Conservation (phyloP, 37 sponge, comb jelly and placozoan species). For the Aplysina aerophoba region DNA sequence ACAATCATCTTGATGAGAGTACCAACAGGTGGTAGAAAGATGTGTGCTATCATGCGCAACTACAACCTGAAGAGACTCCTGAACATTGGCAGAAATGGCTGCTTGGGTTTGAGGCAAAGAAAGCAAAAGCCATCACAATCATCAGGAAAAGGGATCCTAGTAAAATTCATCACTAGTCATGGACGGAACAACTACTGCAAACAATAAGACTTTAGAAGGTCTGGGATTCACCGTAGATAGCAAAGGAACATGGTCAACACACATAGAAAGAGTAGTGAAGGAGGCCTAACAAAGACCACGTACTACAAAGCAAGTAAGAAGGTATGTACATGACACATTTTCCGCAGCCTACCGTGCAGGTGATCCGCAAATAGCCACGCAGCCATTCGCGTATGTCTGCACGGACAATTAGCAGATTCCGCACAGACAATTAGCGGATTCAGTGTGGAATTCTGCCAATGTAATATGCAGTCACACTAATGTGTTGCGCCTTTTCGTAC, state of each 20-base stretch:
- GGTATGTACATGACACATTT: no score
- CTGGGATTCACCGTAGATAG: constrained; percentile 24
- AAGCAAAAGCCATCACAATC: constrained; percentile 29
- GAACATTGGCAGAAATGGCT: constrained; percentile 18
- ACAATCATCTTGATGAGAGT: constrained; percentile 18
- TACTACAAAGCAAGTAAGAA: neutral
- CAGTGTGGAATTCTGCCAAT: no score
- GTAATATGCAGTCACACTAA: no score
- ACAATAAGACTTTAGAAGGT: constrained; percentile 8
- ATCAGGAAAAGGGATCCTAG: neutral
- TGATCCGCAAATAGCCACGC: no score
- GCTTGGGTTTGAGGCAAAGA: constrained; percentile 21
- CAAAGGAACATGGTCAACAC: neutral
- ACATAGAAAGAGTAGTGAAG: neutral
- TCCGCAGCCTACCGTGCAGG: no score
- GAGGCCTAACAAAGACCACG: constrained; percentile 17
- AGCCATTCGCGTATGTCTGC: no score
- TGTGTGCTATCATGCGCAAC: neutral
- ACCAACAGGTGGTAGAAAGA: constrained; percentile 21
- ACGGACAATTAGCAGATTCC: no score
- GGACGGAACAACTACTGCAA: neutral
- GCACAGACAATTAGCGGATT: no score
- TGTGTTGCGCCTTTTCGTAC: no score
- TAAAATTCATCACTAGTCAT: neutral
- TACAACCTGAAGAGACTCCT: constrained; percentile 3